phyloP scores from a whole-genome alignment of 1,140 invertebrate genomes.

The Sinella curviseta region DNA sequence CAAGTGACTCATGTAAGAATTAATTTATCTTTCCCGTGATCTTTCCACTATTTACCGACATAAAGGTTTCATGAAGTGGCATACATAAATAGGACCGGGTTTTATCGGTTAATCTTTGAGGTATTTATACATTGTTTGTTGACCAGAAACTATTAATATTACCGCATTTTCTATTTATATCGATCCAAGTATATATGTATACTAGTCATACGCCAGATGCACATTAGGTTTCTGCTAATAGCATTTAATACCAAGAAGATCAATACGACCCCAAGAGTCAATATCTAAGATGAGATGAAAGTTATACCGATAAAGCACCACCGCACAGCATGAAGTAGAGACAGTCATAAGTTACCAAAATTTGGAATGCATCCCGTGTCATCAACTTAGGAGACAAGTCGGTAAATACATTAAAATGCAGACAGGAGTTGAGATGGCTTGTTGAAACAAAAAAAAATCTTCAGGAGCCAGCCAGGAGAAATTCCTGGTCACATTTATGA shows the following conservation, averaged over 20 bases:
- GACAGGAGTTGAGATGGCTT: background rate
- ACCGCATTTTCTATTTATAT: background rate
- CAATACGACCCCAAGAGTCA: too few relatives aligned
- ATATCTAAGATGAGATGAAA: too few relatives aligned
- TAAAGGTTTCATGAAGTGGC: too few relatives aligned
- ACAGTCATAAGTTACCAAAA: slow-evolving; percentile 14
- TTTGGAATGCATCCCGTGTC: background rate
- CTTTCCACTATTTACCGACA: too few relatives aligned
- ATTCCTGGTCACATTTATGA: background rate
- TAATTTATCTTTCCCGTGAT: too few relatives aligned
- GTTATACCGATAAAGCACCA: slow-evolving; percentile 9
- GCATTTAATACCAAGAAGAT: too few relatives aligned
- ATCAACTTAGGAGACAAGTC: background rate
- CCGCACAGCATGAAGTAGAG: background rate
- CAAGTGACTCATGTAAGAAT: too few relatives aligned
- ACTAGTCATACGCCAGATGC: too few relatives aligned
- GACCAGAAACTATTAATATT: background rate
- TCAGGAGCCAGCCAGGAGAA: background rate
- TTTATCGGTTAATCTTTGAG: background rate
- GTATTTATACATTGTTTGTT: background rate
- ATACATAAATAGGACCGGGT: too few relatives aligned
- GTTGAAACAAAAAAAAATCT: slow-evolving; percentile 17
- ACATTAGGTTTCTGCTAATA: too few relatives aligned
- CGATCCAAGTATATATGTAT: background rate
- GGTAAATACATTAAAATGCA: slow-evolving; percentile 7